Base-by-base conservation (phyloP, 2,888 invertebrate genomes). In the Chrysodeixis includens region DNA sequence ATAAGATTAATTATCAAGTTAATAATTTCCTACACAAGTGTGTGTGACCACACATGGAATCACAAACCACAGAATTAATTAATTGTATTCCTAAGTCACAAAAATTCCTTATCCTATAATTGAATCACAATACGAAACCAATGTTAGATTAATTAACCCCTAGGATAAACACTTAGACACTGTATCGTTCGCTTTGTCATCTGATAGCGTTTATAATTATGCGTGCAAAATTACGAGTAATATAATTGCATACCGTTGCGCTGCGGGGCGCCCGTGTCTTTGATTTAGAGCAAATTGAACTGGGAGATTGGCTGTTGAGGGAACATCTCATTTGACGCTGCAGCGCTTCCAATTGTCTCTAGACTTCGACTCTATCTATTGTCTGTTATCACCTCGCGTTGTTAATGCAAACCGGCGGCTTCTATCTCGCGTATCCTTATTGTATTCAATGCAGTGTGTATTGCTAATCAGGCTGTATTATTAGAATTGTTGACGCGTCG, bases 231-330 rank as follows among this genome's bases (percentile, higher is more conserved):
- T 85, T 84, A 83, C 80, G 78, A 80, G 79, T 81, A 74, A 76
- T 81, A 82, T 86, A 87, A 88, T 88, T 88, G 85, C 84, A 82
- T 76, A 66, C 71, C 68, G 65, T 71, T 74, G 76, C 65, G 56
- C 54, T 74, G 71, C 79, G 74, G 71, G 79, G 85, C 76, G 84
- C 83, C 81, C 85, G 86, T 88, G 88, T 79, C 85, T 83, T 86
- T 92, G 92, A 93, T 93, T 92, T 91, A 93, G 87, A 92, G 92
- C 92, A 93, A 94, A 93, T 93, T 93, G 93, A 92, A 93, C 90
- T 74, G 86, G 85, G 87, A 89, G 90, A 93, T 93, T 93, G 93
- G 91, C 90, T 91, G 88, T 81, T 85, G 85, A 85, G 85, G 84
- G 87, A 90, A 91, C 91, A 90, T 93, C 93, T 93, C 89, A 92